Percentiles rank a stretch among this genome's conserved stretches.
Conservation (phyloP, 2,113 vertebrate genomes). For the Octodon degus region DNA sequence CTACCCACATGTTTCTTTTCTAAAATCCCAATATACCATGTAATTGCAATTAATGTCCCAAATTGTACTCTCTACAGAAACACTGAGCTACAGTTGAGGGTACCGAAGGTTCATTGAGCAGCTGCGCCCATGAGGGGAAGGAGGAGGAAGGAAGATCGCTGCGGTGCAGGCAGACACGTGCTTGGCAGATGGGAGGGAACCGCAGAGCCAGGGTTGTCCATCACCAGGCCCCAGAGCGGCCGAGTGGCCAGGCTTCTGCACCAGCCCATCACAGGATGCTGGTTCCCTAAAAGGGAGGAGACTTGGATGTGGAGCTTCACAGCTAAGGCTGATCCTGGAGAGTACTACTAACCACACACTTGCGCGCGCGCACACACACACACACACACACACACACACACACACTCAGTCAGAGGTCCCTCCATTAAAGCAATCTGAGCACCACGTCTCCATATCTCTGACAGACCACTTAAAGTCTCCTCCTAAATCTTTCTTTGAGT, state of each 20-base stretch:
- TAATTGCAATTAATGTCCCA: not conserved
- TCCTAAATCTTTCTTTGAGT: not conserved
- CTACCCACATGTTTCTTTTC: not conserved
- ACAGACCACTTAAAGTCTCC: not conserved
- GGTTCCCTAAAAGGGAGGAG: not conserved
- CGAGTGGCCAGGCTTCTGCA: not conserved
- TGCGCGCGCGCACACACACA: fast-evolving
- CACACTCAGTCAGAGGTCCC: not conserved
- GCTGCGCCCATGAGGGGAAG: not conserved
- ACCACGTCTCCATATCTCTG: not conserved
- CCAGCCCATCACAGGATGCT: not conserved
- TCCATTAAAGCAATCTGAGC: not conserved
- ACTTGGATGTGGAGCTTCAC: not conserved
- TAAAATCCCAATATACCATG: not conserved
- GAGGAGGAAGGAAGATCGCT: not conserved
- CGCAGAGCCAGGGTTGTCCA: not conserved
- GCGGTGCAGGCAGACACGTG: not conserved
- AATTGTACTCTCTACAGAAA: not conserved
- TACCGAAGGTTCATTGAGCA: not conserved
- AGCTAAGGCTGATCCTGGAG: not conserved
- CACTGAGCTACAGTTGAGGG: too few species aligned
- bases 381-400: not conserved
- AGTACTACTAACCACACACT: not conserved
- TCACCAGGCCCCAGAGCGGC: not conserved
- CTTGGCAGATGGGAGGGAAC: not conserved